These are phyloP conservation scores for Acleris literana DNA, from an alignment of 2,888 invertebrate species.

Conservation along the genomic window DNA sequence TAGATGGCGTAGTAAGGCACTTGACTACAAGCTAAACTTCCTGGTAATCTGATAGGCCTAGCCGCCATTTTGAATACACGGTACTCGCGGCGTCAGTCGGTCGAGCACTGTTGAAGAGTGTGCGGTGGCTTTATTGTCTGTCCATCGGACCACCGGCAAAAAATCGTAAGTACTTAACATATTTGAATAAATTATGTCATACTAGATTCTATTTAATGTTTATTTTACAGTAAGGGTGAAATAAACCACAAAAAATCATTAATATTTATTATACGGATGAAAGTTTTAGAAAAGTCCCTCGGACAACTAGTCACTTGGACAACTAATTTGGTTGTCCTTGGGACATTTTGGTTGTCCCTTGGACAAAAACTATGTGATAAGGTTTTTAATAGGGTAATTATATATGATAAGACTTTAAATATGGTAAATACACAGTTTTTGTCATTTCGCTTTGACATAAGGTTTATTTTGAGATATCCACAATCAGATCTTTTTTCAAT, in stretches of 20 bases:
- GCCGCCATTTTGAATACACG: constrained; percentile 1
- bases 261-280: neutral
- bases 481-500: no score
- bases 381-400: constrained; percentile 4
- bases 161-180: constrained; percentile 9
- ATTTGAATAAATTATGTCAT: neutral
- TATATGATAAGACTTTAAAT: neutral
- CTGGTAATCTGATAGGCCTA: neutral
- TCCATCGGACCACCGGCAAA: constrained; percentile 15
- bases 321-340: constrained; percentile 7
- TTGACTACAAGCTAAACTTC: neutral
- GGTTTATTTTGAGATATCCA: no score
- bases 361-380: constrained; percentile 5
- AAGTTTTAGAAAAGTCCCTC: constrained; percentile 7
- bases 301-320: constrained; percentile 15
- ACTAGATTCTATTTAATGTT: no score
- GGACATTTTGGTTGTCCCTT: constrained; percentile 11
- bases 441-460: no score
- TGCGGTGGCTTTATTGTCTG: constrained; percentile 14
- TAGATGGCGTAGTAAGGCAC: constrained; percentile 11
- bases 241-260: neutral
- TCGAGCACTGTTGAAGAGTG: constrained; percentile 10
- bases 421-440: no score
- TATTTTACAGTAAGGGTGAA: no score
- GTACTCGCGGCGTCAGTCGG: constrained; percentile 15